Percentiles rank a stretch among this genome's conserved stretches.
These are phyloP conservation scores for Atopsyche davidsoni DNA, from an alignment of 1,140 invertebrate genomes.

Conservation along the genomic window DNA sequence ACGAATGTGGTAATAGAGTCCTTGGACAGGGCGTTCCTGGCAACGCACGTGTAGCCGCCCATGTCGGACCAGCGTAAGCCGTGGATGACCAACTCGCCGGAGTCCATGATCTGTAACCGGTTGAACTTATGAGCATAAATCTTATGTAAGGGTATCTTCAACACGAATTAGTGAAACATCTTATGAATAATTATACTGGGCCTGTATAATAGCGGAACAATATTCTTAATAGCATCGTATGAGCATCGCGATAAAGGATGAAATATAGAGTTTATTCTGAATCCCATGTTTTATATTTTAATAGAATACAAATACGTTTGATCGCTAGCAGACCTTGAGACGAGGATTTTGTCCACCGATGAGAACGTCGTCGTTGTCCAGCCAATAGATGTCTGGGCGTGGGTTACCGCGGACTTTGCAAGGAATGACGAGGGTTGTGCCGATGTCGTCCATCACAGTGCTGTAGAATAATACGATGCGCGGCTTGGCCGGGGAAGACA, in stretches of 20 bases:
- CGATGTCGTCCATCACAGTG: conserved; percentile 51
- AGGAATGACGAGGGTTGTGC: conserved; percentile 59
- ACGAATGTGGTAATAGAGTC: conserved; percentile 66
- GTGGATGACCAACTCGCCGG: conserved; percentile 67
- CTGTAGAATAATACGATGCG: conserved; percentile 50
- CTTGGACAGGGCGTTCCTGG: conserved; percentile 58
- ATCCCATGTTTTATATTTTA: too few relatives aligned
- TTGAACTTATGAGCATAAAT: background rate
- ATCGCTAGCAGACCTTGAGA: conserved; percentile 46
- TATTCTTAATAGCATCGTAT: too few relatives aligned
- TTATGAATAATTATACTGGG: too few relatives aligned
- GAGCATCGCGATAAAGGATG: too few relatives aligned
- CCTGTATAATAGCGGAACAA: too few relatives aligned
- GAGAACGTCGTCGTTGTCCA: conserved; percentile 50
- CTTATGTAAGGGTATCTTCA: too few relatives aligned
- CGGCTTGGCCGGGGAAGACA: conserved; percentile 44
- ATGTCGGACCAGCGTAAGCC: conserved; percentile 70
- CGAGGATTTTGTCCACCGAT: conserved; percentile 47
- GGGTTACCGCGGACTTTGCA: conserved; percentile 64
- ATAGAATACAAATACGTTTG: too few relatives aligned
- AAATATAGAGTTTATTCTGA: too few relatives aligned
- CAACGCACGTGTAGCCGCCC: conserved; percentile 71
- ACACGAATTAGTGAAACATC: too few relatives aligned
- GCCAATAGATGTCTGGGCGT: conserved; percentile 60
- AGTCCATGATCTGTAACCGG: conserved; percentile 51